Evolutionary conservation across 2,797 vertebrate species (phyloP), one percentile per base, ranked within the genome.

Genomic region (Alectoris magna): DNA sequence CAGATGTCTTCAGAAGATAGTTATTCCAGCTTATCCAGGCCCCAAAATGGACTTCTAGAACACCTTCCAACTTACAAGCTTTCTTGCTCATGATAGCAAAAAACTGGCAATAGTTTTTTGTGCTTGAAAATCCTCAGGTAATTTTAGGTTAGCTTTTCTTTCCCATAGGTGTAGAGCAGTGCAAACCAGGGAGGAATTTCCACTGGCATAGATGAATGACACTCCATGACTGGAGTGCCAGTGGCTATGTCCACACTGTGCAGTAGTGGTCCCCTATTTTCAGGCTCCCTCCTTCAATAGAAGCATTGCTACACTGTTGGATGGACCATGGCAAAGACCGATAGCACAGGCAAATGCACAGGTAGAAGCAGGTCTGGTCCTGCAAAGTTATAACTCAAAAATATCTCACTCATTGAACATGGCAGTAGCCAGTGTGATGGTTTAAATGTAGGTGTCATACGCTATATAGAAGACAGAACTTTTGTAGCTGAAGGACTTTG

Each of bases 81-180:
- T 49, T 69, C 34, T 41, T 67, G 13, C 8, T 79, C 13, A 11
- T 24, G 31, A 11, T 17, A 75, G 36, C 14, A 73, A 59, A 60
- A 29, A 63, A 56, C 76, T 75, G 31, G 9, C 66, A 74, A 8
- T 39, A 14, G 27, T 18, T 62, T 86, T 64, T 18, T 62, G 86
- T 80, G 11, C 74, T 91, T 72, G 63, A 59, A 81, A 90, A 92
- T 59, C 1, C 0, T 0, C 27, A 27, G 4, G 15, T 11, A 44
- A 53, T 91, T 87, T 71, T 87, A 39, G 26, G 22, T 53, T 53
- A 60, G 2, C 14, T 74, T 17, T n/a, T 87, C 84, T 84, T 49
- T 48, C 22, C 11, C 15, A 13, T 8, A 18, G 13, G 9, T 10
- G 5, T 9, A 1, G 3, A 53, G 3, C 2, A 3, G 60, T 7